Evolutionary conservation across 2,888 invertebrate species (phyloP), one percentile per base, ranked within the genome.

Genomic region (Unio pictorum): DNA sequence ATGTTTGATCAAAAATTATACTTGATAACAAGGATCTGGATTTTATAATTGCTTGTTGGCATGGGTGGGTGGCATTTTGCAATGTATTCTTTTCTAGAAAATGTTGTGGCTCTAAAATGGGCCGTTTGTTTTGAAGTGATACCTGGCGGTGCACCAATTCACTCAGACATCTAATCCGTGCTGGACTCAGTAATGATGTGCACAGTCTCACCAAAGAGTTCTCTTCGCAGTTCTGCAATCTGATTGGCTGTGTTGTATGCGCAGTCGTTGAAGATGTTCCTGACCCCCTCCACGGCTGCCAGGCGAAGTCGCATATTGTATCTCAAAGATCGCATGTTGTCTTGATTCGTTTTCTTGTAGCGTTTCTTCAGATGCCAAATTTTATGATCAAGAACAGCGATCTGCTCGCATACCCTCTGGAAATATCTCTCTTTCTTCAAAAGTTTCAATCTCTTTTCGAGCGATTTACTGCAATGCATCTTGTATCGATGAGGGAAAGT

Each of bases 271-370:
- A 74, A 81, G 75, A 78, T 79, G 68, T 79, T 79, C 30, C 79
- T 63, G 30, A 79, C 66, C 1, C 81, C 79, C 70, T 81, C 81
- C 6, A 77, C 71, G 17, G 83, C 82, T 45, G 86, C 80, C 67
- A 86, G 78, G 8, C 79, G 74, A 61, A 86, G 78, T 57, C 84
- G 74, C n/a, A 84, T 70, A 30, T 74, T 78, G 75, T 86, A 86
- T 56, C 85, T 80, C 76, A 83, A 83, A 1, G 82, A 73, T 23
- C 81, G 70, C 65, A 71, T 67, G 69, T 84, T 81, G 54, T 72
- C 71, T 34, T 68, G 59, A 69, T 73, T 76, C 45, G 85, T 84
- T 23, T 75, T 72, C 61, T 79, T 78, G 76, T 85, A 86, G 17
- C 86, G 78, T 59, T 69, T 61, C 63, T 71, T 67, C 55, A 80